These are phyloP conservation scores for Pterocles orientalis DNA, from an alignment of 2,113 vertebrate species.

Conservation along the genomic window DNA sequence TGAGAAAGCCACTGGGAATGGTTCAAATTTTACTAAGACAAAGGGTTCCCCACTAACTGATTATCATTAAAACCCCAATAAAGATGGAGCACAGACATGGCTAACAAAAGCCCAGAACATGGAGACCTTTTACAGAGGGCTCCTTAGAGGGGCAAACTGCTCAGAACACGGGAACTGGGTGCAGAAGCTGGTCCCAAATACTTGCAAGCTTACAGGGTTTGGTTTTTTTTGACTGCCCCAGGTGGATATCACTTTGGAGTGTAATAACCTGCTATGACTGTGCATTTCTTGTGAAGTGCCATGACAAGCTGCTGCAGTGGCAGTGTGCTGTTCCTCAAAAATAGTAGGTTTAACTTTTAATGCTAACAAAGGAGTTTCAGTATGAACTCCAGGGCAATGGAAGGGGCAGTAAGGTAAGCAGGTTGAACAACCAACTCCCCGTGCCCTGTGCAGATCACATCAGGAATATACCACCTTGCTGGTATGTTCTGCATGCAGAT, in stretches of 20 bases:
- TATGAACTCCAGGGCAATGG: background rate
- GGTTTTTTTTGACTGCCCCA: background rate
- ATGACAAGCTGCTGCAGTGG: background rate
- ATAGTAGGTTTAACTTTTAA: background rate
- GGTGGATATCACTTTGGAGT: background rate
- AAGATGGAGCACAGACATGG: background rate
- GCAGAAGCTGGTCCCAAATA: background rate
- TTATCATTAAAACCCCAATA: background rate
- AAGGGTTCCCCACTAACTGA: background rate
- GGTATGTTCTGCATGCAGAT: background rate
- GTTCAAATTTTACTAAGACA: background rate
- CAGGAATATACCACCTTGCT: background rate
- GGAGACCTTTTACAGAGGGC: background rate
- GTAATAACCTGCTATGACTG: background rate
- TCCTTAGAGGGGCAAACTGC: background rate
- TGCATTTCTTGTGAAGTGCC: background rate
- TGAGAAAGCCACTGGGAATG: background rate
- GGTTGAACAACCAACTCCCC: background rate
- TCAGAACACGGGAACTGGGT: background rate
- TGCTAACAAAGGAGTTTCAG: background rate
- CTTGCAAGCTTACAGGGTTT: background rate
- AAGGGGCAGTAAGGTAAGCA: background rate
- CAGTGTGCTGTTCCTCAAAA: background rate
- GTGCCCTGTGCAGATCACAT: background rate
- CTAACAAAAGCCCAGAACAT: background rate